Percentiles rank a stretch among this genome's conserved stretches.
These are phyloP conservation scores for Remorina albescens DNA, from an alignment of 2,797 vertebrate species.

Conservation along the genomic window DNA sequence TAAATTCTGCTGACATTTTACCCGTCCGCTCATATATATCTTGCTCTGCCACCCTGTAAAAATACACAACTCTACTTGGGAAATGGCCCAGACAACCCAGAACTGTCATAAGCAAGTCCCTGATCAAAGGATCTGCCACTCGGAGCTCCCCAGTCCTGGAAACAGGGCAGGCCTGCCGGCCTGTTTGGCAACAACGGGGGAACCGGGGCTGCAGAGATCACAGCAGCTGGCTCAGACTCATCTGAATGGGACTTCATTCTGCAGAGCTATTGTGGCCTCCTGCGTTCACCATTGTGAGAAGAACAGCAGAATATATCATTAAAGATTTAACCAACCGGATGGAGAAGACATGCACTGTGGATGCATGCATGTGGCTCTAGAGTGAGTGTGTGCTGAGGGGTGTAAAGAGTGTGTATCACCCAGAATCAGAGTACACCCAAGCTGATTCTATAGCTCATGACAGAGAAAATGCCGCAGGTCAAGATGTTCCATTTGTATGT, in stretches of 20 bases:
- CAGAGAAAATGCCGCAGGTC: slow-evolving; percentile 40
- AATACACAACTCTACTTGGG: slow-evolving; percentile 58
- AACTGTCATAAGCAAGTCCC: slow-evolving; percentile 67
- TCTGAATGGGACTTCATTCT: slow-evolving; percentile 50
- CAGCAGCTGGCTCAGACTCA: slow-evolving; percentile 58
- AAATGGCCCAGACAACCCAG: slow-evolving; percentile 66
- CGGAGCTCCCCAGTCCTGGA: slow-evolving; percentile 41
- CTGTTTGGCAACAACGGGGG: slow-evolving; percentile 1
- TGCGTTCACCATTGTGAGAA: slow-evolving; percentile 21
- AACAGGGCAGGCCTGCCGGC: slow-evolving; percentile 14
- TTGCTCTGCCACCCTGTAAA: slow-evolving; percentile 48
- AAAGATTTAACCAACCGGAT: slow-evolving; percentile 68
- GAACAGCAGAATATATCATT: slow-evolving; percentile 48
- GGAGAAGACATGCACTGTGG: slow-evolving; percentile 21
- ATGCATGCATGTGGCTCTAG: not conserved
- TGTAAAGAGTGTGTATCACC: slow-evolving; percentile 30
- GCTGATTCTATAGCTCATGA: slow-evolving; percentile 37
- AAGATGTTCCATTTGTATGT: slow-evolving; percentile 35
- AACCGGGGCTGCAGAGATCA: not conserved
- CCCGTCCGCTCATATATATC: slow-evolving; percentile 41
- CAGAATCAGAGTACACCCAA: slow-evolving; percentile 9
- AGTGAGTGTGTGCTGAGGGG: not conserved
- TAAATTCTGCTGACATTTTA: slow-evolving; percentile 34
- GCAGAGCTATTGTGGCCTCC: slow-evolving; percentile 28
- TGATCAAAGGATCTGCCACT: slow-evolving; percentile 56